A percentile compares a stretch with the other conserved stretches of the same genome.
Evolutionary conservation across 2,113 vertebrate species (phyloP).

Genomic region (Helogale parvula): DNA sequence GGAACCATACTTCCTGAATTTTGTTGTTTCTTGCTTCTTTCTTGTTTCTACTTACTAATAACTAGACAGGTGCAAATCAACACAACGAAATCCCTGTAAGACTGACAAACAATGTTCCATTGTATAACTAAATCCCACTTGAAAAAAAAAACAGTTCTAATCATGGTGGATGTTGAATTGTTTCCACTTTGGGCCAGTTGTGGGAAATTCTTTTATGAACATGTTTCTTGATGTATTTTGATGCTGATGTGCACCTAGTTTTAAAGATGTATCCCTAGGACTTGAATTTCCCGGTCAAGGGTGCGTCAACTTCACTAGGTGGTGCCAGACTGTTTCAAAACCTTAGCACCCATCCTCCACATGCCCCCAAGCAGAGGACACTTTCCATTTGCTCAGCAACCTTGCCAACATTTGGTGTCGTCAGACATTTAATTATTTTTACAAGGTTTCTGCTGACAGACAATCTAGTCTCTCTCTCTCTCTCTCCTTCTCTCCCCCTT

Average conservation of each 20-base stretch:
- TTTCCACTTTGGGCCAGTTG: neutral
- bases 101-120: neutral
- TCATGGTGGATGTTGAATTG: neutral
- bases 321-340: neutral
- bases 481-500: neutral
- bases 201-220: neutral
- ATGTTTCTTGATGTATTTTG: neutral
- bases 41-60: neutral
- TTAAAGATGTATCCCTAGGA: neutral
- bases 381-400: neutral
- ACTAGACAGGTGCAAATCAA: neutral
- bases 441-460: neutral
- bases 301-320: neutral
- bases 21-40: neutral
- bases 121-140: neutral
- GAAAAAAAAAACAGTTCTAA: neutral
- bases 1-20: neutral
- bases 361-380: neutral
- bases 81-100: neutral
- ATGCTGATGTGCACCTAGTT: neutral
- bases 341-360: neutral
- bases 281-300: neutral
- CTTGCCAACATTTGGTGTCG: neutral
- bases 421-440: neutral
- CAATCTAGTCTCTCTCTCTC: neutral